phyloP scores from a whole-genome alignment of 2,113 vertebrate genomes.

The Gopherus evgoodei region DNA sequence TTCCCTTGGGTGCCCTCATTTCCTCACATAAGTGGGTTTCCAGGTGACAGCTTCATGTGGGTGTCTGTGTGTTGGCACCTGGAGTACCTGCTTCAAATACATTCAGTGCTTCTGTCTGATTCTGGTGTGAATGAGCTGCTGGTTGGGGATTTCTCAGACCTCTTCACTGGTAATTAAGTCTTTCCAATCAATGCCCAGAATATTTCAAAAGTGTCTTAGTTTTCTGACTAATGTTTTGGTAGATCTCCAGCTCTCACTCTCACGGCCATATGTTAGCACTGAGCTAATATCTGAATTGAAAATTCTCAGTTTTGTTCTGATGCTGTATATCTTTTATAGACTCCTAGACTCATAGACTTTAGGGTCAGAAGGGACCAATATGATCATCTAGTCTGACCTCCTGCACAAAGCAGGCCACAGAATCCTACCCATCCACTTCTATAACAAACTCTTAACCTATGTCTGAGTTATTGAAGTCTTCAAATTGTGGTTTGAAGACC shows the following conservation, averaged over 20 bases:
- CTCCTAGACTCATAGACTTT: too few species aligned
- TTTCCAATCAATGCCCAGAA: background rate
- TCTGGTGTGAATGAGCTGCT: background rate
- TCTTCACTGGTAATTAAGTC: background rate
- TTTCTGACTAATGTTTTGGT: background rate
- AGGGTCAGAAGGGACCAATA: too few species aligned
- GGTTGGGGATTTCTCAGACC: background rate
- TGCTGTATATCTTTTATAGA: background rate
- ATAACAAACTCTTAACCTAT: too few species aligned
- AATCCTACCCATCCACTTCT: too few species aligned
- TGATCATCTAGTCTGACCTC: too few species aligned
- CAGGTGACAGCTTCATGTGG: background rate
- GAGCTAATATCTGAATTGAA: background rate
- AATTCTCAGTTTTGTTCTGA: background rate
- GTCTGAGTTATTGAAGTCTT: too few species aligned
- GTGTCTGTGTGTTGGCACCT: background rate
- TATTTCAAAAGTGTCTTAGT: background rate
- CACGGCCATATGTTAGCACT: background rate
- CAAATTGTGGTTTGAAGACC: too few species aligned
- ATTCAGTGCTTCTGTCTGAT: background rate
- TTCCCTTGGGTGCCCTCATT: background rate
- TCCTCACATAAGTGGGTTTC: background rate
- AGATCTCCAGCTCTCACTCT: background rate
- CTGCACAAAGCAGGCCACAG: too few species aligned
- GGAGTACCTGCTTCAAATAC: background rate